Base-by-base conservation (phyloP, 1,140 invertebrate species). In the Macrocentrus cingulum region DNA sequence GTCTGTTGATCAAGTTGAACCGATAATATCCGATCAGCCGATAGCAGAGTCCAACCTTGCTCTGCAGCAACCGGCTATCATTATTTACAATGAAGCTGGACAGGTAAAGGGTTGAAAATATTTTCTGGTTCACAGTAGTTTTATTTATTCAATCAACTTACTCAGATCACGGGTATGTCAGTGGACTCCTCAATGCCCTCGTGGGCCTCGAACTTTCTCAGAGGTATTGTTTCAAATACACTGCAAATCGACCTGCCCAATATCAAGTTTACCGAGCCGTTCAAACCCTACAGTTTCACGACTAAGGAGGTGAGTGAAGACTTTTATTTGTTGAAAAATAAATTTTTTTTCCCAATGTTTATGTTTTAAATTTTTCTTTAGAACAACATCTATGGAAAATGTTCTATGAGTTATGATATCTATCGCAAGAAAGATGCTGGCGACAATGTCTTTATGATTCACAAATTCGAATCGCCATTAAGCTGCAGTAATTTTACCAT, bases 301-400 rank as follows among this genome's bases (percentile, higher is more conserved):
- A 62, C 56, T 1, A 36, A 55, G 6, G 70, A 81, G 73, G 74
- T 80, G 74, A 76, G 76, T 80, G 79, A 78, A 74, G 67, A 77
- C 77, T 75, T 71, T 9, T 5, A 29, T 29, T 29, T 77, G 70
- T 76, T 70, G 76, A 75, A 77, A 74, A 71, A 9, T 9, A 29
- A 5, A 67, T 60, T 67, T 60, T 53, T 66, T n/a, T n/a, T n/a
- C 62, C 48, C 66, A 51, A 59, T n/a, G n/a, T n/a, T n/a, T n/a
- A n/a, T n/a, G 67, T 64, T 46, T 32, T 49, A 76, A 72, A 77
- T 76, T 80, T 80, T 76, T 80, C 78, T 29, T 9, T 72, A 80
- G 78, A 63, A 71, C 22, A 76, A 62, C 41, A 68, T 78, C 16
- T 67, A 74, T 9, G 76, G 76, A 1, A 62, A 50, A 3, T 79